Percentiles rank a stretch among this genome's conserved stretches.
Evolutionary conservation across 2,113 vertebrate genomes (phyloP).

Genomic region (human (Homo sapiens)): GRCh38 chr12:77990501-77991000

Average conservation of each 20-base stretch:
- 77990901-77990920: not conserved
- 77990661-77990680: not conserved
- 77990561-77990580: too few relatives aligned
- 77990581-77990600: too few relatives aligned
- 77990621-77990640: not conserved
- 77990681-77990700: not conserved
- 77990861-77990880: not conserved
- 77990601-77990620: not conserved
- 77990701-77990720: not conserved
- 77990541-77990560: too few relatives aligned
- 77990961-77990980: not conserved
- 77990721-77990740: not conserved
- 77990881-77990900: not conserved
- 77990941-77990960: not conserved
- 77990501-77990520: too few relatives aligned
- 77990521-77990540: too few relatives aligned
- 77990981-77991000: not conserved
- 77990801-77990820: not conserved
- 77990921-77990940: not conserved
- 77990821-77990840: not conserved
- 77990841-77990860: not conserved
- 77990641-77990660: not conserved
- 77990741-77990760: not conserved
- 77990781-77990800: not conserved
- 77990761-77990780: not conserved